Percentiles rank a stretch among this genome's conserved stretches.
Conservation (phyloP, 1,140 invertebrate genomes). For the Steinernema feltiae region DNA sequence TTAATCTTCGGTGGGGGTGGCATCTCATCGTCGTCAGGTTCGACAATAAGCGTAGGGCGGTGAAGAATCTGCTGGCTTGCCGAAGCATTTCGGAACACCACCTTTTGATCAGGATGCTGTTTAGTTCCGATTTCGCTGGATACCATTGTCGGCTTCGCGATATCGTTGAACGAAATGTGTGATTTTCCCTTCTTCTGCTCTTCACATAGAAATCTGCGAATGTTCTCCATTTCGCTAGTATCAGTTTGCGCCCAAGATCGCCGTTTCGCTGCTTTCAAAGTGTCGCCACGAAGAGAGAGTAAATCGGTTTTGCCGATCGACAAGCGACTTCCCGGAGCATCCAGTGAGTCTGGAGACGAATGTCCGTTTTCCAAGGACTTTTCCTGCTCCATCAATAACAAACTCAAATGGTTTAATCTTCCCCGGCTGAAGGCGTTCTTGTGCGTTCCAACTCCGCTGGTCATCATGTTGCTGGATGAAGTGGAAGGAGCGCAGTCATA, state of each 20-base stretch:
- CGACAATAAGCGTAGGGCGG: background rate
- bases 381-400: background rate
- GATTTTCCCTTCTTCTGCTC: slow-evolving; percentile 27
- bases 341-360: background rate
- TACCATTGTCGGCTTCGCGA: background rate
- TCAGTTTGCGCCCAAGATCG: slow-evolving; percentile 40
- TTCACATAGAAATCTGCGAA: slow-evolving; percentile 28
- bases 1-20: slow-evolving; percentile 4
- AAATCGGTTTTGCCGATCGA: slow-evolving; percentile 27
- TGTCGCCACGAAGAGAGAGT: slow-evolving; percentile 31
- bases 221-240: slow-evolving; percentile 29
- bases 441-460: background rate
- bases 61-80: background rate
- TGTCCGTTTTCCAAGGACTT: background rate
- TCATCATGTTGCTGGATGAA: background rate
- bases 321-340: background rate
- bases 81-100: background rate
- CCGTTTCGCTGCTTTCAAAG: slow-evolving; percentile 36
- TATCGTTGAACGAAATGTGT: background rate
- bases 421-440: background rate
- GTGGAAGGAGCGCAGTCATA: background rate
- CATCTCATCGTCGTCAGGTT: background rate
- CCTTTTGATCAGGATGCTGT: background rate
- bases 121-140: background rate
- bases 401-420: background rate